Conservation (phyloP, 1,140 invertebrate genomes). For the Centruroides vittatus region DNA sequence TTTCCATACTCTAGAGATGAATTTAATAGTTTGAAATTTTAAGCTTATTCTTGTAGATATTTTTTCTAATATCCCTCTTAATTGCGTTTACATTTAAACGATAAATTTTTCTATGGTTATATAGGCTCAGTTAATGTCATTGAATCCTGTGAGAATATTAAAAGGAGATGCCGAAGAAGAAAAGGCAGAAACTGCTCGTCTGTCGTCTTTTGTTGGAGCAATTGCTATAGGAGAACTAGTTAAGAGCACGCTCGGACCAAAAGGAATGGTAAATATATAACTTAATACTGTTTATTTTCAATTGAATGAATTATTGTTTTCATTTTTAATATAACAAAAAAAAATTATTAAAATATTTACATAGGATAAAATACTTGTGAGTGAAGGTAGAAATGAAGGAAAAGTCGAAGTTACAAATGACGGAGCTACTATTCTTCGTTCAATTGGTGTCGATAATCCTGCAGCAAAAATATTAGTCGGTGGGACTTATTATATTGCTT, state of each 20-base stretch:
- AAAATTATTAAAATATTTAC: neutral
- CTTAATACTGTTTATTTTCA: neutral
- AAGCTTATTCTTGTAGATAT: too few relatives aligned
- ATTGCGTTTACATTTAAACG: too few relatives aligned
- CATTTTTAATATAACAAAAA: too few relatives aligned
- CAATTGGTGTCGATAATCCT: conserved; percentile 95
- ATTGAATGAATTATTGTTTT: too few relatives aligned
- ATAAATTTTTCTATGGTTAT: neutral
- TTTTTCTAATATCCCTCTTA: too few relatives aligned
- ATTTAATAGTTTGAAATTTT: too few relatives aligned
- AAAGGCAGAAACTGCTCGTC: conserved; percentile 60
- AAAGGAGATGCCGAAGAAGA: conserved; percentile 95
- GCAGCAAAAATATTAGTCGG: conserved; percentile 93
- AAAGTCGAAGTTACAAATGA: conserved; percentile 96
- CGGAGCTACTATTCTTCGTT: conserved; percentile 95
- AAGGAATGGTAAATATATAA: conserved; percentile 65
- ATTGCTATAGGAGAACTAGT: conserved; percentile 97
- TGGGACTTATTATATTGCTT: conserved; percentile 20
- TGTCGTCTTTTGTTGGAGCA: conserved; percentile 95
- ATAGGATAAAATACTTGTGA: conserved; percentile 90
- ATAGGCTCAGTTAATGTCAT: conserved; percentile 39
- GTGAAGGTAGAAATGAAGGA: conserved; percentile 61
- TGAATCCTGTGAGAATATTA: conserved; percentile 87
- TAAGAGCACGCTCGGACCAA: conserved; percentile 95
- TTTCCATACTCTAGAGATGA: too few relatives aligned